Conservation (phyloP, 2,888 invertebrate species). For the Metallyticus violacea region DNA sequence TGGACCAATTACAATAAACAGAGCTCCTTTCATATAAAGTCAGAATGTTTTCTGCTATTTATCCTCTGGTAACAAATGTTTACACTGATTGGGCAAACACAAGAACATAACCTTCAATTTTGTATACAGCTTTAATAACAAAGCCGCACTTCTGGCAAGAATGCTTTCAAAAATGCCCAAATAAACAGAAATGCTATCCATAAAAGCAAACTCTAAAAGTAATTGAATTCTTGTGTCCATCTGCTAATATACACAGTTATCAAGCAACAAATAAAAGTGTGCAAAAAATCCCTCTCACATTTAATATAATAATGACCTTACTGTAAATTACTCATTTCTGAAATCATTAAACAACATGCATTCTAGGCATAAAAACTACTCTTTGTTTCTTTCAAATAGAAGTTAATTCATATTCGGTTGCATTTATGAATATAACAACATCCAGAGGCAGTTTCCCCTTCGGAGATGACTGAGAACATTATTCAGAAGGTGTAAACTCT, state of each 20-base stretch:
- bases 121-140: too few species aligned
- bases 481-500: not conserved
- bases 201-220: too few species aligned
- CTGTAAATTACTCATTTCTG: too few species aligned
- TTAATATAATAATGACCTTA: too few species aligned
- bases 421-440: not conserved
- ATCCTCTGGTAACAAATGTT: not conserved
- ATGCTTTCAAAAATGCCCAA: too few species aligned
- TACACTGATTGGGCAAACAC: not conserved
- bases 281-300: too few species aligned
- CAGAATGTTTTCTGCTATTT: not conserved
- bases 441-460: not conserved
- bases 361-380: too few species aligned
- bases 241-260: too few species aligned
- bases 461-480: not conserved
- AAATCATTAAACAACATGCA: not conserved
- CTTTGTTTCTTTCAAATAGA: not conserved
- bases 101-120: not conserved
- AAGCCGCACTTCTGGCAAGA: too few species aligned
- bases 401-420: not conserved
- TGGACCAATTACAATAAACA: not conserved
- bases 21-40: not conserved
- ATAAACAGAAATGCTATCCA: too few species aligned
- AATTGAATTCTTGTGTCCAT: too few species aligned
- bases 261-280: too few species aligned